Evolutionary conservation across 37 sponge, comb jelly and placozoan genomes (phyloP), one percentile per base, ranked within the genome.

Genomic region (Halisarca cf. caerulea): DNA sequence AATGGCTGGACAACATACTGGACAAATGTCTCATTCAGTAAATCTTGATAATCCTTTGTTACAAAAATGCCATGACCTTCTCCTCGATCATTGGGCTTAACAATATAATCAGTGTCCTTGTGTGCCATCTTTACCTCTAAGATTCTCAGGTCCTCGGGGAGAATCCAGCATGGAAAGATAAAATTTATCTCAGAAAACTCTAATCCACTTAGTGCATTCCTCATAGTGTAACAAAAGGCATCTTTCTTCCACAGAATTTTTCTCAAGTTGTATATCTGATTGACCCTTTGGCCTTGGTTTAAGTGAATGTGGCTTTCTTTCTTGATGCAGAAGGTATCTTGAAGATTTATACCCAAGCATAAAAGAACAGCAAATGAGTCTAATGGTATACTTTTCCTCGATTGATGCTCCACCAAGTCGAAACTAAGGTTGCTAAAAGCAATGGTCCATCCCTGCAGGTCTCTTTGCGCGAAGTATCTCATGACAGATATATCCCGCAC

Each of bases 21-120:
- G 27, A 54, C 64, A 15, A 80, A 21, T 24, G 23, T 40, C 18
- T 89, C 77, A 21, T 41, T 39, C 1, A 68, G 30, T 54, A 86
- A 30, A 21, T 95, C 92, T 2, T 45, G 58, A 18, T 84, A 60
- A 0, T 85, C 37, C 45, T 74, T 71, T 3, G 87, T 89, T 0
- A 95, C 85, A 84, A 90, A 92, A 73, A 95, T 95, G 11, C 96
- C 96, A 72, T 92, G 86, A 0, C 96, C 96, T 64, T 95, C 96
- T 54, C 96, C 96, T 41, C 83, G 58, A 34, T 81, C 83, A 38
- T 79, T 75, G 0, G 96, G 96, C 59, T 95, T 95, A 15, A 90
- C 93, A 40, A 95, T 92, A 60, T 79, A 92, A n/a, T 55, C 73
- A 5, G 34, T 39, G 1, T 82, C 64, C 7, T 59, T 61, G 28